A percentile compares a stretch with the other conserved stretches of the same genome.
Conservation (phyloP, 2,888 invertebrate species). For the Drosophila stalkeri region DNA sequence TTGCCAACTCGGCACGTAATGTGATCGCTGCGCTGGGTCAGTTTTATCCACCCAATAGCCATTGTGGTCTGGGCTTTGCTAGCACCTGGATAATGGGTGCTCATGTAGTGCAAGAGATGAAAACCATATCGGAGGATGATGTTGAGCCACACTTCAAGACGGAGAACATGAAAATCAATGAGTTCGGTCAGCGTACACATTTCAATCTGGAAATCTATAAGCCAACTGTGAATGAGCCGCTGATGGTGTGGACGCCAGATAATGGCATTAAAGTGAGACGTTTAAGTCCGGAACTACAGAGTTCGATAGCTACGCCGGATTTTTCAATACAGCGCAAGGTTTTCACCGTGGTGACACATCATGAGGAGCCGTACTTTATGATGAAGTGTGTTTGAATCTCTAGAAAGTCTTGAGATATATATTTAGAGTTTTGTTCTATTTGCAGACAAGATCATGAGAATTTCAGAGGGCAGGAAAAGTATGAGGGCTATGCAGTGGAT, state of each 20-base stretch:
- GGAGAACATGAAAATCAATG: constrained; percentile 86
- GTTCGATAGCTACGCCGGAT: constrained; percentile 83
- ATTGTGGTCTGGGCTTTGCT: constrained; percentile 57
- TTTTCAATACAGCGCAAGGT: constrained; percentile 87
- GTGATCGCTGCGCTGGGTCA: constrained; percentile 72
- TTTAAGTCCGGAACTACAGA: constrained; percentile 51
- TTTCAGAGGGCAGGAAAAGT: constrained; percentile 87
- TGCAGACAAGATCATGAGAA: constrained; percentile 86
- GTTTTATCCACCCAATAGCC: constrained; percentile 69
- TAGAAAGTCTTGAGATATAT: constrained; percentile 69
- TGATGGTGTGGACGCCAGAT: constrained; percentile 84
- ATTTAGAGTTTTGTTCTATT: neutral
- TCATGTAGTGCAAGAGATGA: constrained; percentile 89
- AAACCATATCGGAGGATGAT: constrained; percentile 88
- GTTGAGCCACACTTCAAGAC: constrained; percentile 87
- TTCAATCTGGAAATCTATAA: constrained; percentile 86
- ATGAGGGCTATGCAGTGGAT: constrained; percentile 96
- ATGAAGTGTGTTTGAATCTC: constrained; percentile 82
- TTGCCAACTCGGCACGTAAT: constrained; percentile 88
- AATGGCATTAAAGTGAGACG: constrained; percentile 67
- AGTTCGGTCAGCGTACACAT: constrained; percentile 87
- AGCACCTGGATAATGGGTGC: constrained; percentile 87
- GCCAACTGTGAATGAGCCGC: constrained; percentile 84
- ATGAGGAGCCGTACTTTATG: constrained; percentile 91
- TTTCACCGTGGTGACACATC: constrained; percentile 90